A percentile compares a stretch with the other conserved stretches of the same genome.
Conservation (phyloP, 2,113 vertebrate species). For the Tautogolabrus adspersus region DNA sequence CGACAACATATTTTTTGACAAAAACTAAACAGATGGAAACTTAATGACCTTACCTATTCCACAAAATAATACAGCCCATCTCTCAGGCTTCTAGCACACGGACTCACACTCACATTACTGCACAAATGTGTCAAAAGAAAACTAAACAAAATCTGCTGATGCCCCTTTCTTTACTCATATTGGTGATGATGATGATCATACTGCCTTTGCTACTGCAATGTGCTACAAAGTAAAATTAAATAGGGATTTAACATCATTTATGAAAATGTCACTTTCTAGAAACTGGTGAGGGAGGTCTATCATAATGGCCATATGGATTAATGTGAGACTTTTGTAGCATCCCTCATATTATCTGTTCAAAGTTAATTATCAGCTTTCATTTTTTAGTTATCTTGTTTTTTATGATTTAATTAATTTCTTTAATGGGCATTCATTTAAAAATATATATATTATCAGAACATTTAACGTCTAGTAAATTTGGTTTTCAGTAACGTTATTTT, state of each 20-base stretch:
- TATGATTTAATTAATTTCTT: too few relatives aligned
- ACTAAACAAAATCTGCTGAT: constrained; percentile 33
- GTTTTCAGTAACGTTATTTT: too few relatives aligned
- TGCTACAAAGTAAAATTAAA: constrained; percentile 38
- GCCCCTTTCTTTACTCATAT: neutral
- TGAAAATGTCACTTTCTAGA: constrained; percentile 31
- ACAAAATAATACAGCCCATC: constrained; percentile 10
- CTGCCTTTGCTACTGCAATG: constrained; percentile 16
- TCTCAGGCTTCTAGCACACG: constrained; percentile 8
- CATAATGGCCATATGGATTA: constrained; percentile 8
- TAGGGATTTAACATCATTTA: constrained; percentile 16
- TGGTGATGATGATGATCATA: constrained; percentile 9
- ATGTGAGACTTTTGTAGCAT: constrained; percentile 22
- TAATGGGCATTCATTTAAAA: too few relatives aligned
- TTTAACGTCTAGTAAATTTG: too few relatives aligned
- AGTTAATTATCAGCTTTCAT: neutral
- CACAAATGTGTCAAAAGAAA: constrained; percentile 14
- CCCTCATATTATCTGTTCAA: too few relatives aligned
- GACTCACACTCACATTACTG: constrained; percentile 15
- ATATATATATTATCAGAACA: too few relatives aligned
- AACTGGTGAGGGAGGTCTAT: neutral
- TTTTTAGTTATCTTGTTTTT: too few relatives aligned
- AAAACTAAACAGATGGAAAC: constrained; percentile 20
- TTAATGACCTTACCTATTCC: constrained; percentile 24
- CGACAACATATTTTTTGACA: neutral